Percentiles rank a stretch among this genome's conserved stretches.
phyloP scores from a whole-genome alignment of 2,113 vertebrate genomes.

The Gasterosteus aculeatus region DNA sequence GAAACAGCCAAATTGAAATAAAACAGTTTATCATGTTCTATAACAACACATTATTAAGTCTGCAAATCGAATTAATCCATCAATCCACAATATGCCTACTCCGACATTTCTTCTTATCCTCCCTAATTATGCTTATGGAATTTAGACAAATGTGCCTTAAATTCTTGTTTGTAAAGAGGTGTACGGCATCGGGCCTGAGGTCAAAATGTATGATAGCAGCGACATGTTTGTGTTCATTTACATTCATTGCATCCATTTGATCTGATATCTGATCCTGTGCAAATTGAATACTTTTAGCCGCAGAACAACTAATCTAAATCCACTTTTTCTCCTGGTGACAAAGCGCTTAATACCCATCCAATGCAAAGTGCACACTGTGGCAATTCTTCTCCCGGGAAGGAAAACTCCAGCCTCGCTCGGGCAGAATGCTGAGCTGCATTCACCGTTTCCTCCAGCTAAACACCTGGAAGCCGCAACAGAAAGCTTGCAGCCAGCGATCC shows the following conservation, averaged over 20 bases:
- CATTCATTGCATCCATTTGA: slow-evolving; percentile 11
- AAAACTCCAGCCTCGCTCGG: neutral
- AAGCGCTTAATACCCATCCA: slow-evolving; percentile 57
- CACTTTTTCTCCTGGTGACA: slow-evolving; percentile 42
- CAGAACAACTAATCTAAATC: slow-evolving; percentile 42
- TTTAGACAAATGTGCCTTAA: slow-evolving; percentile 7
- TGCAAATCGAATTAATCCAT: neutral
- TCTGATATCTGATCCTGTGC: slow-evolving; percentile 26
- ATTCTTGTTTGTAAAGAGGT: neutral
- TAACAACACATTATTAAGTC: neutral
- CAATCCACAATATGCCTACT: neutral
- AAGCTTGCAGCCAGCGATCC: slow-evolving; percentile 6
- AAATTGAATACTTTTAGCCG: slow-evolving; percentile 49
- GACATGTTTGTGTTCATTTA: slow-evolving; percentile 2
- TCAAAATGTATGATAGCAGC: slow-evolving; percentile 8
- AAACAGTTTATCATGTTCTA: neutral
- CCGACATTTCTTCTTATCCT: neutral
- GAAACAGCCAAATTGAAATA: neutral
- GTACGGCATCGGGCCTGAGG: slow-evolving; percentile 2
- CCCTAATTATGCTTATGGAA: slow-evolving; percentile 13
- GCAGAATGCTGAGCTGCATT: slow-evolving; percentile 10
- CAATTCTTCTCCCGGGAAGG: slow-evolving; percentile 16
- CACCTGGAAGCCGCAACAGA: neutral
- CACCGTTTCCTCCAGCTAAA: slow-evolving; percentile 11
- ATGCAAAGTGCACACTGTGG: slow-evolving; percentile 38